Percentiles rank a stretch among this genome's conserved stretches.
Conservation (phyloP, 2,797 vertebrate species). For the Lateolabrax maculatus region DNA sequence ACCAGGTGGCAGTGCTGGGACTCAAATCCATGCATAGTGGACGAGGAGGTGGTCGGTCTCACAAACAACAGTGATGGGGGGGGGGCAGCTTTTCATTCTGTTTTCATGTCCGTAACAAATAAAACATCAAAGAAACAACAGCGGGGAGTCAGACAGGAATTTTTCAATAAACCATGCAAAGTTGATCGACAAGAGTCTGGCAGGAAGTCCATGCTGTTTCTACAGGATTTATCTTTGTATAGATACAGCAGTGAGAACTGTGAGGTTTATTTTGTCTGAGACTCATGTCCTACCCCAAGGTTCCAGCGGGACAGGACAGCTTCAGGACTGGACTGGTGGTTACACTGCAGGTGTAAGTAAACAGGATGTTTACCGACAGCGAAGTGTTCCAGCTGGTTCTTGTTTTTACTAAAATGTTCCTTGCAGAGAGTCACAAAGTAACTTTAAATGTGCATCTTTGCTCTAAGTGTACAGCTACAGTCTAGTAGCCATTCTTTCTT, state of each 20-base stretch:
- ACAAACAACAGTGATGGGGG: slow-evolving; percentile 13
- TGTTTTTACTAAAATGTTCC: background rate
- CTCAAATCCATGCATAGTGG: slow-evolving; percentile 33
- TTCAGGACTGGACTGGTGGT: slow-evolving; percentile 64
- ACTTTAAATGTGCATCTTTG: background rate
- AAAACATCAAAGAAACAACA: slow-evolving; percentile 44
- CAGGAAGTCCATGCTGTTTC: slow-evolving; percentile 49
- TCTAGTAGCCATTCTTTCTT: background rate
- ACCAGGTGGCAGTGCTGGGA: slow-evolving; percentile 55
- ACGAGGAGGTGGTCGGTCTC: background rate
- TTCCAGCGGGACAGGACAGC: slow-evolving; percentile 73
- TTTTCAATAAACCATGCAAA: slow-evolving; percentile 62
- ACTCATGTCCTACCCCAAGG: slow-evolving; percentile 65
- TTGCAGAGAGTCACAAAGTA: background rate
- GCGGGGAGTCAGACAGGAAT: slow-evolving; percentile 55
- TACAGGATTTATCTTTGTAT: slow-evolving; percentile 24
- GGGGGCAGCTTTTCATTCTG: slow-evolving; percentile 20
- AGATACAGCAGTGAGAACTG: slow-evolving; percentile 29
- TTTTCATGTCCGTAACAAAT: slow-evolving; percentile 41
- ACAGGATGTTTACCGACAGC: slow-evolving; percentile 51
- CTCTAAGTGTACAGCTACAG: background rate
- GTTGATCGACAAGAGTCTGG: slow-evolving; percentile 25
- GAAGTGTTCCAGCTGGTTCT: background rate
- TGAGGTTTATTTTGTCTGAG: slow-evolving; percentile 53
- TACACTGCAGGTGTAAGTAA: slow-evolving; percentile 62